Conservation (phyloP, 1,140 invertebrate genomes). For the Eueides isabella region DNA sequence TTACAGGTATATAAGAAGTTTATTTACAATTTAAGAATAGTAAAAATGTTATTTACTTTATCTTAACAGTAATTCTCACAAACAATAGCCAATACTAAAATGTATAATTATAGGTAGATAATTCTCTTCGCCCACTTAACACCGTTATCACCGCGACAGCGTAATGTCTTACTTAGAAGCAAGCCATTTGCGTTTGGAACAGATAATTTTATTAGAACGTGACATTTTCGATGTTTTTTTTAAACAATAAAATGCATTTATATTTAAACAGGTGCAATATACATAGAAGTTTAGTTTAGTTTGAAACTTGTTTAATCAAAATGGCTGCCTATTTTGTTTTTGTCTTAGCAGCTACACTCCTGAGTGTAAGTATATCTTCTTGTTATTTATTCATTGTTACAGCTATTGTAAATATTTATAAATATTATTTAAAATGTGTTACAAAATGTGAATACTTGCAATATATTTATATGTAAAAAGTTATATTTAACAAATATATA, state of each 20-base stretch:
- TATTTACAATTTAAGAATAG: background rate
- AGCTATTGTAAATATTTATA: background rate
- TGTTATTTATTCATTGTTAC: background rate
- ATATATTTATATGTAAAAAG: no score
- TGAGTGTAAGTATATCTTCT: constrained; percentile 21
- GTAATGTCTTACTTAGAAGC: constrained; percentile 22
- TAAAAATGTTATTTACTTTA: background rate
- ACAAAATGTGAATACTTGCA: no score
- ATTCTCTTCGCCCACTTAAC: background rate
- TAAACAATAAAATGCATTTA: constrained; percentile 23
- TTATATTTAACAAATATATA: no score
- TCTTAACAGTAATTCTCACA: background rate
- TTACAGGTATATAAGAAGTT: no score
- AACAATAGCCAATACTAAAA: background rate
- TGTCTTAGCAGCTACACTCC: constrained; percentile 2
- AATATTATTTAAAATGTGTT: no score
- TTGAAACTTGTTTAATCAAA: constrained; percentile 12
- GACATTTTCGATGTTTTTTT: constrained; percentile 21
- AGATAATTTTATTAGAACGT: constrained; percentile 23
- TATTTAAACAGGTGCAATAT: constrained; percentile 32
- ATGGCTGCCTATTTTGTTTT: constrained; percentile 21
- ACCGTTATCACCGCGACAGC: constrained; percentile 16
- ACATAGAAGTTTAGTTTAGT: constrained; percentile 1
- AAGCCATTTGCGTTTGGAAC: constrained; percentile 9
- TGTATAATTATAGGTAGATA: background rate